These are phyloP conservation scores for Ondatra zibethicus DNA, from an alignment of 2,113 vertebrate genomes.

Conservation along the genomic window DNA sequence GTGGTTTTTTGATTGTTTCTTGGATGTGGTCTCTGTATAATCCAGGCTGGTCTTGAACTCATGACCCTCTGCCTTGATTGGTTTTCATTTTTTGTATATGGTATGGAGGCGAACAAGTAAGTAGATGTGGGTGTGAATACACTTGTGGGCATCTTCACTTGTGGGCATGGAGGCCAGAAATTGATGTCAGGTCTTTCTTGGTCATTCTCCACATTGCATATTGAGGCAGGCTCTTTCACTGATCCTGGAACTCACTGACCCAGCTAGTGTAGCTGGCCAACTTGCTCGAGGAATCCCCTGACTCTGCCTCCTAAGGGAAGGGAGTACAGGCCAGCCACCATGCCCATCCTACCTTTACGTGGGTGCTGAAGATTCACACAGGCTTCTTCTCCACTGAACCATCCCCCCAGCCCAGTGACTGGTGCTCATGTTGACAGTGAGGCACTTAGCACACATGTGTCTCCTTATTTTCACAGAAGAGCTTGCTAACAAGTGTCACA, in stretches of 20 bases:
- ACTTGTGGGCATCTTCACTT: background rate
- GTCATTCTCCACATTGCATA: background rate
- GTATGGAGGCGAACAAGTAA: background rate
- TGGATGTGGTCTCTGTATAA: background rate
- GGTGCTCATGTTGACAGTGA: background rate
- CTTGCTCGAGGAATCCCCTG: background rate
- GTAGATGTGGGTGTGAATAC: background rate
- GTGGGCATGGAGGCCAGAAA: background rate
- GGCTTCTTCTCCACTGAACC: background rate
- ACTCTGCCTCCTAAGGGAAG: background rate
- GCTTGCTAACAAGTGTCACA: background rate
- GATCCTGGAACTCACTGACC: background rate
- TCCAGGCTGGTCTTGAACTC: background rate
- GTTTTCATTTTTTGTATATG: background rate
- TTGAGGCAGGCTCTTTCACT: background rate
- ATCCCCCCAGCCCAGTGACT: background rate
- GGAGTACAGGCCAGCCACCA: background rate
- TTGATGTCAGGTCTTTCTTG: background rate
- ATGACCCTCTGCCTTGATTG: background rate
- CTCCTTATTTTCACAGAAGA: background rate
- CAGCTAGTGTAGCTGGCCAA: background rate
- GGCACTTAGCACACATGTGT: background rate
- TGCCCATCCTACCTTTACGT: too few relatives aligned
- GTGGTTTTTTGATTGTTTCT: background rate
- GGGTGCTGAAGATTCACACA: background rate